These are phyloP conservation scores for Smithornis capensis DNA, from an alignment of 2,113 vertebrate genomes.

Conservation along the genomic window DNA sequence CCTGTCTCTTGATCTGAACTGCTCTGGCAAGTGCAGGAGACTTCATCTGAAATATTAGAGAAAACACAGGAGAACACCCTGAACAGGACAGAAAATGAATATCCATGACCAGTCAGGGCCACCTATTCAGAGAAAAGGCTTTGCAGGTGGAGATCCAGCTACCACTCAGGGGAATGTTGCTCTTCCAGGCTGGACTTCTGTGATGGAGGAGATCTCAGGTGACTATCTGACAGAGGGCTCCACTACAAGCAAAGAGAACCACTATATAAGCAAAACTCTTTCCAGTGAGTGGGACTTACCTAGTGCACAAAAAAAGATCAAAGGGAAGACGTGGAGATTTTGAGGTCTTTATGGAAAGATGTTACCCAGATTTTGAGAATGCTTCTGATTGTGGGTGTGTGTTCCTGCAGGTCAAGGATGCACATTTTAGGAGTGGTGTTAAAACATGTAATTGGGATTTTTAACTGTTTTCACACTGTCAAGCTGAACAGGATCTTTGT, in stretches of 20 bases:
- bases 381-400: not conserved
- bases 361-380: not conserved
- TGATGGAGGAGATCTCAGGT: not conserved
- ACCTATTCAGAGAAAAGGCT: not conserved
- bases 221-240: not conserved
- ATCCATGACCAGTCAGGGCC: not conserved
- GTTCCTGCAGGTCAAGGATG: not conserved
- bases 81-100: not conserved
- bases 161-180: not conserved
- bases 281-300: not conserved
- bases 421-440: not conserved
- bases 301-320: not conserved
- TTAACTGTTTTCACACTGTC: not conserved
- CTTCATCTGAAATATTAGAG: not conserved
- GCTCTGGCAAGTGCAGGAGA: not conserved
- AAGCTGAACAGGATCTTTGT: not conserved
- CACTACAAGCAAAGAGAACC: not conserved
- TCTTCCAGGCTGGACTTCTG: not conserved
- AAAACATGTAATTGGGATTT: not conserved
- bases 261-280: not conserved
- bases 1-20: not conserved
- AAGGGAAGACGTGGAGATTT: not conserved
- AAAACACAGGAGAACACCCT: not conserved
- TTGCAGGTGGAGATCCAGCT: not conserved
- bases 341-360: not conserved